Conservation (phyloP, 2,888 invertebrate species). For the Timema cristinae region DNA sequence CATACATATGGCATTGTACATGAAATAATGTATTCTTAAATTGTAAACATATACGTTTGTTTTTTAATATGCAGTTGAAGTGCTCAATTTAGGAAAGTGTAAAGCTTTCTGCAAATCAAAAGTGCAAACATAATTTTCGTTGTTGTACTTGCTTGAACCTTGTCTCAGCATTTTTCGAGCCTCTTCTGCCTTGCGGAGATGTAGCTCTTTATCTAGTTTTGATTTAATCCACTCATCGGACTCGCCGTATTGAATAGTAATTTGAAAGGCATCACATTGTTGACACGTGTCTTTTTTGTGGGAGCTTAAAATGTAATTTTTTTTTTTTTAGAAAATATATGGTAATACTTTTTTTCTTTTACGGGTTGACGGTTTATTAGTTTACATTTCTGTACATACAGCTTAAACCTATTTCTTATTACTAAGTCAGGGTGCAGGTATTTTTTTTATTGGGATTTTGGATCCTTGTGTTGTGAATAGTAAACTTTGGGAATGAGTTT, state of each 20-base stretch:
- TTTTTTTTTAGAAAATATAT: slow-evolving; percentile 1
- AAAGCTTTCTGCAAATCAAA: slow-evolving; percentile 4
- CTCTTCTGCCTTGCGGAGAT: background rate
- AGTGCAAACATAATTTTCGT: background rate
- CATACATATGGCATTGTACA: background rate
- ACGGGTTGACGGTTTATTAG: background rate
- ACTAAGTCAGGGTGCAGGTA: background rate
- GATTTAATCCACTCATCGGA: background rate
- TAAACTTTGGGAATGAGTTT: background rate
- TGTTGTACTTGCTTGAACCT: background rate
- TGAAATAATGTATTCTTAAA: background rate
- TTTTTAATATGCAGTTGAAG: background rate
- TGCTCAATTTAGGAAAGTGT: background rate
- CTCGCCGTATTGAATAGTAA: background rate
- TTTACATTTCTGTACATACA: background rate
- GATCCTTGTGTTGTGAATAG: background rate
- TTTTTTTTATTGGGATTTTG: background rate
- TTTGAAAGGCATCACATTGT: background rate
- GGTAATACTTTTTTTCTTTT: background rate
- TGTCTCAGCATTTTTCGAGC: background rate
- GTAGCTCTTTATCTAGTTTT: background rate
- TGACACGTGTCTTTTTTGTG: slow-evolving; percentile 13
- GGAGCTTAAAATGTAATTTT: background rate
- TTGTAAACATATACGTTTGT: background rate
- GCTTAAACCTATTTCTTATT: background rate